A percentile compares a stretch with the other conserved stretches of the same genome.
phyloP scores from a whole-genome alignment of 2,888 invertebrate genomes.

The Emmelina monodactyla region DNA sequence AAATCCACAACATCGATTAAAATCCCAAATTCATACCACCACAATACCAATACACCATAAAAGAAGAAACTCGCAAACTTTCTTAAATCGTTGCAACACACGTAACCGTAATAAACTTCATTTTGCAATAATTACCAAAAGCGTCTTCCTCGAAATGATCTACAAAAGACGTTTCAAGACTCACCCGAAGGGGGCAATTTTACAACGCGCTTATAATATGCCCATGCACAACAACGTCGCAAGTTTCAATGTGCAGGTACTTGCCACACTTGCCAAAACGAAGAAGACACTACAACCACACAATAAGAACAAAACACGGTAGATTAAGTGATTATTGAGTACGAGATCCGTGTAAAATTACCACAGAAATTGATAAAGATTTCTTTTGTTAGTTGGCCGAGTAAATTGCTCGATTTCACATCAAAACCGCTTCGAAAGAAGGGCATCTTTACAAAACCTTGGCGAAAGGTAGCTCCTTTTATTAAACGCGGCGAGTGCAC shows the following conservation, averaged over 20 bases:
- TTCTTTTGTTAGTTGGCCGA: constrained; percentile 35
- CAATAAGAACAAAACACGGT: constrained; percentile 32
- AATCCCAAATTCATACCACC: too few relatives aligned
- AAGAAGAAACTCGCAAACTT: too few relatives aligned
- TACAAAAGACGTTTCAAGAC: too few relatives aligned
- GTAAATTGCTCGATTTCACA: constrained; percentile 29
- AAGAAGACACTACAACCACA: constrained; percentile 20
- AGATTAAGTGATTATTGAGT: constrained; percentile 48
- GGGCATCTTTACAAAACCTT: constrained; percentile 51
- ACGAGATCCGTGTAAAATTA: constrained; percentile 33
- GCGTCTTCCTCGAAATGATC: too few relatives aligned
- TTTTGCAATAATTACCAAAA: too few relatives aligned
- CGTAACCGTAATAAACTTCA: too few relatives aligned
- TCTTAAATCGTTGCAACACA: too few relatives aligned
- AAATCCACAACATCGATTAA: too few relatives aligned
- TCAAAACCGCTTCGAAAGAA: constrained; percentile 40
- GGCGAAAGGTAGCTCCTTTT: constrained; percentile 59
- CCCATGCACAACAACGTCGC: too few relatives aligned
- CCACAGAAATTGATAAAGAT: constrained; percentile 38
- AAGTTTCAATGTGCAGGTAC: too few relatives aligned
- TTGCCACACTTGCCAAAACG: constrained; percentile 4
- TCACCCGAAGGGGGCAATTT: constrained; percentile 1
- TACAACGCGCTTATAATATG: too few relatives aligned
- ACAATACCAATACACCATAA: too few relatives aligned
- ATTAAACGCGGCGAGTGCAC: constrained; percentile 48